Base-by-base conservation (phyloP, 2,797 vertebrate species). In the Centroberyx gerrardi region DNA sequence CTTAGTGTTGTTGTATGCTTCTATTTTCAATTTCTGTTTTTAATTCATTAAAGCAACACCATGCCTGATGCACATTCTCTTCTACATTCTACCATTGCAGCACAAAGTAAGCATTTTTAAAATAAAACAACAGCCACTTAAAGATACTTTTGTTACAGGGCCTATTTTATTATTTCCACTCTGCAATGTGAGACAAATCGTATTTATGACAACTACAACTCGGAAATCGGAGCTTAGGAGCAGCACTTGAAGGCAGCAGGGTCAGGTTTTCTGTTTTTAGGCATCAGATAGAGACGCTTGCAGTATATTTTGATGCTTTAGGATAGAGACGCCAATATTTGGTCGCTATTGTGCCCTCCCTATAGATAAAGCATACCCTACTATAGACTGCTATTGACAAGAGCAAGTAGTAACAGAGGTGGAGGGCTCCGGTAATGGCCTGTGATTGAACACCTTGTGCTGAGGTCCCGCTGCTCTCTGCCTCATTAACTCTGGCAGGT, bases 401-500 rank as follows among this genome's bases (percentile, higher is more conserved):
- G 81, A 80, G 86, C 82, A 60, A 61, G 83, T 72, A 70, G 89
- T 82, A 80, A 70, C 77, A 75, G 86, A 80, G 88, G 90, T 82
- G 64, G 88, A 84, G 89, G 88, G 80, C 84, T 74, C 81, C 52
- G 79, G 84, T 93, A 92, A 93, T 93, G 88, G 91, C 81, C 88
- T 89, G 87, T 92, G 91, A 93, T 93, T 92, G 91, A 93, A 94
- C 92, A 90, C 91, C 86, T 86, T 82, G 89, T 84, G 90, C 88
- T 62, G 80, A 80, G 82, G 90, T 92, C 89, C 90, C 61, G 89
- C 87, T 89, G 88, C 90, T 91, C 88, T 81, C 85, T 85, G 92
- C 89, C 92, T 93, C 92, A 91, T 94, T 94, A 94, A 87, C 91
- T 90, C 87, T 88, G 88, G 83, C 92, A 91, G 91, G 70, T 92